Conservation (phyloP, 2,888 invertebrate species). For the Scotopteryx bipunctaria region DNA sequence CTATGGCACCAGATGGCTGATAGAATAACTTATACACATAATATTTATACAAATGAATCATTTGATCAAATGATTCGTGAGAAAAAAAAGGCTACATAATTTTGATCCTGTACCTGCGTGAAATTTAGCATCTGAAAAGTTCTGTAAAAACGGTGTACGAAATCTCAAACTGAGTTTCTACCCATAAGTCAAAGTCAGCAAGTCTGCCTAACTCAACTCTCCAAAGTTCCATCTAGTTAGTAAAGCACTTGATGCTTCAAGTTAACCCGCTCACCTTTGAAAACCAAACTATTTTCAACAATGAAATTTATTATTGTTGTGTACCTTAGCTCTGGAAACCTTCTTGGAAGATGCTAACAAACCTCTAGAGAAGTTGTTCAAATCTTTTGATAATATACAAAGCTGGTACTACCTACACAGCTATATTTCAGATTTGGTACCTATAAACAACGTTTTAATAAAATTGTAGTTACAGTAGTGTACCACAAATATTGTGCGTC, state of each 20-base stretch:
- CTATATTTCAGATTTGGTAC: too few species aligned
- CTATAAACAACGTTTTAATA: too few species aligned
- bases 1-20: too few species aligned
- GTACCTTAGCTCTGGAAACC: not conserved
- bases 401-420: too few species aligned
- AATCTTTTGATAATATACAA: not conserved
- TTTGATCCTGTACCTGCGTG: too few species aligned
- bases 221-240: constrained; percentile 24
- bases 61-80: too few species aligned
- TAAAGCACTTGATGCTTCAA: constrained; percentile 21
- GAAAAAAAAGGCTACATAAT: too few species aligned
- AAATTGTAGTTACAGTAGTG: too few species aligned
- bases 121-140: not conserved
- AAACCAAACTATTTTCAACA: constrained; percentile 18
- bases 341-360: constrained; percentile 5
- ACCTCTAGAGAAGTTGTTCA: constrained; percentile 7
- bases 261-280: constrained; percentile 18
- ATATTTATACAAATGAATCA: too few species aligned
- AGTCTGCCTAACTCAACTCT: constrained; percentile 16
- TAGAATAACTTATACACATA: too few species aligned
- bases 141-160: not conserved
- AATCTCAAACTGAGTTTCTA: not conserved
- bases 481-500: too few species aligned
- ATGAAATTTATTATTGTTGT: constrained; percentile 15
- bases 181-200: constrained; percentile 4